Evolutionary conservation across 2,113 vertebrate species (phyloP), one percentile per base, ranked within the genome.

Genomic region (Scytalopus superciliaris): DNA sequence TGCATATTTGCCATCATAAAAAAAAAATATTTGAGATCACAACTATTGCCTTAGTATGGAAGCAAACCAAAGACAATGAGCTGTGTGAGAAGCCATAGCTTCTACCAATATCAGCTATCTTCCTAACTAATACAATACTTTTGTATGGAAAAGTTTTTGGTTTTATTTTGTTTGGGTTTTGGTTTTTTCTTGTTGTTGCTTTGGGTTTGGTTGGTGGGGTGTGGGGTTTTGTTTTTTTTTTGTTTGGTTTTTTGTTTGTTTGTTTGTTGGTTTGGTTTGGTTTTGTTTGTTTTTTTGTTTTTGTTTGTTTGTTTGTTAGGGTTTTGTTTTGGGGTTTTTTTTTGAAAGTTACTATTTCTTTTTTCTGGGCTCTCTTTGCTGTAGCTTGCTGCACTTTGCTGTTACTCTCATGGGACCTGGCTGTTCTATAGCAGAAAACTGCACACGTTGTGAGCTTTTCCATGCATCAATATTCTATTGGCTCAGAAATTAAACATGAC

Each of bases 401-500:
- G 17, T 59, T 86, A 79, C 31, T 60, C 23, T 90, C 64, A 88
- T 88, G 49, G 57, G 53, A 88, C 75, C 6, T 56, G 31, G 14
- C 12, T 85, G 14, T 35, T 12, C 57, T 74, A 24, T 6, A 72
- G 30, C 55, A 81, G n/a, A 81, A 84, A 70, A 57, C 14, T 66
- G 24, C 40, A 72, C 13, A 76, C 7, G 39, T 78, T 39, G 25
- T 89, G 39, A 57, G 24, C 11, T 91, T 77, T 87, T 72, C 35
- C 31, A 60, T 35, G 19, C 39, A 75, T 72, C 50, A 80, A 21
- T 75, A 87, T 90, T 76, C 74, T 83, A 49, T 66, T 67, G 64
- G 47, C 28, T 87, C 57, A 92, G 72, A 76, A 96, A 95, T 81
- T 57, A 90, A 95, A 87, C 40, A 53, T 63, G 63, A 76, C 42